phyloP scores from a whole-genome alignment of 2,113 vertebrate genomes.

The Bettongia penicillata region DNA sequence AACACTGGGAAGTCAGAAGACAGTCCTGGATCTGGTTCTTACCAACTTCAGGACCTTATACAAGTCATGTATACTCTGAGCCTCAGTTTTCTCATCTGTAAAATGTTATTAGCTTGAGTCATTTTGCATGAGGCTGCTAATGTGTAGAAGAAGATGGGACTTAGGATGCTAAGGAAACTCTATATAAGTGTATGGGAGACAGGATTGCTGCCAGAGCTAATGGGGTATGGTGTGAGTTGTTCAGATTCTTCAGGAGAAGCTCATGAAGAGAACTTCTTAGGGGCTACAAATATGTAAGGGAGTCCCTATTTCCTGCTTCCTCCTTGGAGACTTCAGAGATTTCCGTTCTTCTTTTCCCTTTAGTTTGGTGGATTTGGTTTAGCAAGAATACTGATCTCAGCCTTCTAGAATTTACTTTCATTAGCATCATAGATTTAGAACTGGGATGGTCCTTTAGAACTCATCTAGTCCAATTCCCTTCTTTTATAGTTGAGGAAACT shows the following conservation, averaged over 20 bases:
- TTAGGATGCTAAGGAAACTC: not conserved
- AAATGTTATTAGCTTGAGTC: not conserved
- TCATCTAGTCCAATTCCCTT: not conserved
- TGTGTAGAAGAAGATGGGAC: not conserved
- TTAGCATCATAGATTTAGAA: not conserved
- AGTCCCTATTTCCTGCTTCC: not conserved
- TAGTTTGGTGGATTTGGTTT: too few species aligned
- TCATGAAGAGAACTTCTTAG: not conserved
- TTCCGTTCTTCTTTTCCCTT: not conserved
- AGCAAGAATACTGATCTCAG: not conserved
- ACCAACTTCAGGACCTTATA: not conserved
- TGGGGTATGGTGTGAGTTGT: not conserved
- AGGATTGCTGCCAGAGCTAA: not conserved
- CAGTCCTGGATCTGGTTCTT: not conserved
- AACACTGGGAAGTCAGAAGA: not conserved
- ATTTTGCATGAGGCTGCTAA: not conserved
- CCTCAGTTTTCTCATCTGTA: not conserved
- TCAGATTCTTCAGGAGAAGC: not conserved
- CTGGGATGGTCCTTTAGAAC: not conserved
- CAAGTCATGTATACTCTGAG: not conserved
- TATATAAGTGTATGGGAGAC: not conserved
- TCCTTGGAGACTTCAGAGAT: not conserved
- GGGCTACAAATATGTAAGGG: not conserved
- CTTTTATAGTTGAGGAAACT: not conserved
- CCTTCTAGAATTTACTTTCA: not conserved